Percentiles rank a stretch among this genome's conserved stretches.
Evolutionary conservation across 2,797 vertebrate genomes (phyloP).

Genomic region (Luscinia luscinia): DNA sequence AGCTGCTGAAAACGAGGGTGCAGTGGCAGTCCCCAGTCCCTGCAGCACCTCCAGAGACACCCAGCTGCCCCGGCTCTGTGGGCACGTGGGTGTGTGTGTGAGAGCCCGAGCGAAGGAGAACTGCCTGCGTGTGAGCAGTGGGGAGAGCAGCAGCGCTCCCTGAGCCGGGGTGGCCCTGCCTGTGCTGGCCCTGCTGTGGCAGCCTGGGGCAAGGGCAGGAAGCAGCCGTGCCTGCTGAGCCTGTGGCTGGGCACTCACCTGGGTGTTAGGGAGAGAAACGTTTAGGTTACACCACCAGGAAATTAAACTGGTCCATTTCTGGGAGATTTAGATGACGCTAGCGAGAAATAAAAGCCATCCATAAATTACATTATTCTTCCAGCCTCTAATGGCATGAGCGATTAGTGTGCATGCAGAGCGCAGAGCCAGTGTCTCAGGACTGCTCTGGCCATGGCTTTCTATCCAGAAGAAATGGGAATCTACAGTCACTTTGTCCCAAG

Average conservation of each 20-base stretch:
- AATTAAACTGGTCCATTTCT: conserved; percentile 34
- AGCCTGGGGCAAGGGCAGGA: background rate
- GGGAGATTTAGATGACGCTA: conserved; percentile 52
- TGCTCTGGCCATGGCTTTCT: background rate
- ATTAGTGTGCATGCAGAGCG: conserved; percentile 15
- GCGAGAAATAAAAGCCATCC: conserved; percentile 56
- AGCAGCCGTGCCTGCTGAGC: rapidly evolving
- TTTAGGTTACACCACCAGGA: background rate
- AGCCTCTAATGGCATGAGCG: conserved; percentile 13
- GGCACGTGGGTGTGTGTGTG: conserved; percentile 4
- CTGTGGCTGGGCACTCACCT: background rate
- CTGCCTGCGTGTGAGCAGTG: background rate
- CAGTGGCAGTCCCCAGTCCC: background rate
- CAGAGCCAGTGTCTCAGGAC: background rate
- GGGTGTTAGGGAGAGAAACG: background rate
- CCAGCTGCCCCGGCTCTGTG: background rate
- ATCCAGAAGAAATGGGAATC: background rate
- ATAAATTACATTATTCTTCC: conserved; percentile 50
- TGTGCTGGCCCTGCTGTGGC: rapidly evolving
- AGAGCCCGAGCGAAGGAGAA: background rate
- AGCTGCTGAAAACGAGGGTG: background rate
- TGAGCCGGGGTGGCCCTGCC: background rate
- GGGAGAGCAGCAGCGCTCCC: background rate
- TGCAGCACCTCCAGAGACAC: rapidly evolving
- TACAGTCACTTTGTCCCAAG: background rate